Percentiles rank a stretch among this genome's conserved stretches.
Conservation (phyloP, 1,140 invertebrate genomes). For the Helicoverpa armigera region DNA sequence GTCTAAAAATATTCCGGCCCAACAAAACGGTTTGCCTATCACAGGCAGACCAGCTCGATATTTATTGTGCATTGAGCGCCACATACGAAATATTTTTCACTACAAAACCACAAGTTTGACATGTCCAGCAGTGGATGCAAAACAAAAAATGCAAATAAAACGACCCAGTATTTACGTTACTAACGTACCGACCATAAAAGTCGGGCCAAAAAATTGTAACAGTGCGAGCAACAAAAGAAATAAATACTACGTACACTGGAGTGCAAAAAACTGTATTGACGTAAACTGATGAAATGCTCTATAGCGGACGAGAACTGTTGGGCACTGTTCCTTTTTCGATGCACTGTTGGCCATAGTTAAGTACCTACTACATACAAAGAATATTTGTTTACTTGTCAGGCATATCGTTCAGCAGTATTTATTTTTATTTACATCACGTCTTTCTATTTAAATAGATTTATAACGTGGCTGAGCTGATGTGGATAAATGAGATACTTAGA, state of each 20-base stretch:
- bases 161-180: constrained; percentile 38
- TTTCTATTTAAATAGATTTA: constrained; percentile 20
- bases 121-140: constrained; percentile 36
- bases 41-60: constrained; percentile 15
- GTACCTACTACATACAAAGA: not conserved
- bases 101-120: constrained; percentile 42
- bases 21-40: constrained; percentile 19
- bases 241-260: constrained; percentile 41
- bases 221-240: constrained; percentile 36
- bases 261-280: constrained; percentile 42
- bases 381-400: constrained; percentile 9
- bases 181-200: constrained; percentile 36
- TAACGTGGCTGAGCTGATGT: constrained; percentile 26
- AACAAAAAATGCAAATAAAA: constrained; percentile 25
- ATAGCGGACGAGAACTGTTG: not conserved
- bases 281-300: constrained; percentile 40
- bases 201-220: constrained; percentile 39
- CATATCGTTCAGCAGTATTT: not conserved
- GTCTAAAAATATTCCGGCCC: not conserved
- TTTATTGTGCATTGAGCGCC: constrained; percentile 29
- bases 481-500: constrained; percentile 29
- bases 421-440: constrained; percentile 13
- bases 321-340: constrained; percentile 15
- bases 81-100: constrained; percentile 40
- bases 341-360: constrained; percentile 2